These are phyloP conservation scores for Oreochromis aureus DNA, from an alignment of 2,113 vertebrate genomes.

Conservation along the genomic window DNA sequence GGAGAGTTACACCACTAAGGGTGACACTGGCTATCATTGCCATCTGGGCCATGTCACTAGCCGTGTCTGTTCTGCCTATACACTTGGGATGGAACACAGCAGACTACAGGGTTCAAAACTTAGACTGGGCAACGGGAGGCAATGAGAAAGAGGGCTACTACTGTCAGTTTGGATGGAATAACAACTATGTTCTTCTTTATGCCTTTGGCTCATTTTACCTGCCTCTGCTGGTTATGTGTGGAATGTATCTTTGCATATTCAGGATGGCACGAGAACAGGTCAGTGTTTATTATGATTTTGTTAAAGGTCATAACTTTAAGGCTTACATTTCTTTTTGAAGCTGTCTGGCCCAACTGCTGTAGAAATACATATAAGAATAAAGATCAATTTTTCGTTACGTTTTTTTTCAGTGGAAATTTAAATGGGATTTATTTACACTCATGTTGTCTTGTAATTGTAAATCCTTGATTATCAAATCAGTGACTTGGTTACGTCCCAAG, in stretches of 20 bases:
- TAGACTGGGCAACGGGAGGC: slow-evolving; percentile 14
- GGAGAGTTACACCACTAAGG: slow-evolving; percentile 74
- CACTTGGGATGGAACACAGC: slow-evolving; percentile 90
- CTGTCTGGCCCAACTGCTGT: neutral
- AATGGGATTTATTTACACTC: neutral
- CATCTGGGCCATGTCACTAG: slow-evolving; percentile 84
- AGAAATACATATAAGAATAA: neutral
- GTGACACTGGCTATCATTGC: slow-evolving; percentile 73
- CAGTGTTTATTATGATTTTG: neutral
- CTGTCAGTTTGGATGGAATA: slow-evolving; percentile 84
- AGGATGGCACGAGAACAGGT: slow-evolving; percentile 84
- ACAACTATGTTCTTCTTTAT: slow-evolving; percentile 79
- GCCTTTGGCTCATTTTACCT: slow-evolving; percentile 82
- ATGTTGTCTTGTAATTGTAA: neutral
- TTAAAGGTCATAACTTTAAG: neutral
- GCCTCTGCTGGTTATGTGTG: slow-evolving; percentile 85
- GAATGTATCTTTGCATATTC: slow-evolving; percentile 88
- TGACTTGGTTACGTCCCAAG: neutral
- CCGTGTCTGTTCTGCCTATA: slow-evolving; percentile 85
- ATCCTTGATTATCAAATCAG: neutral
- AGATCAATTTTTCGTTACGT: neutral
- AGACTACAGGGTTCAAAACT: slow-evolving; percentile 72
- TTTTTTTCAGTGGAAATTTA: neutral
- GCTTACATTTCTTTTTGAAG: neutral
- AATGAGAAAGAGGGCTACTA: slow-evolving; percentile 50